A percentile compares a stretch with the other conserved stretches of the same genome.
phyloP scores from a whole-genome alignment of 30 jellyfish, hydroid and myxozoan genomes.

The Chironex yamaguchii region DNA sequence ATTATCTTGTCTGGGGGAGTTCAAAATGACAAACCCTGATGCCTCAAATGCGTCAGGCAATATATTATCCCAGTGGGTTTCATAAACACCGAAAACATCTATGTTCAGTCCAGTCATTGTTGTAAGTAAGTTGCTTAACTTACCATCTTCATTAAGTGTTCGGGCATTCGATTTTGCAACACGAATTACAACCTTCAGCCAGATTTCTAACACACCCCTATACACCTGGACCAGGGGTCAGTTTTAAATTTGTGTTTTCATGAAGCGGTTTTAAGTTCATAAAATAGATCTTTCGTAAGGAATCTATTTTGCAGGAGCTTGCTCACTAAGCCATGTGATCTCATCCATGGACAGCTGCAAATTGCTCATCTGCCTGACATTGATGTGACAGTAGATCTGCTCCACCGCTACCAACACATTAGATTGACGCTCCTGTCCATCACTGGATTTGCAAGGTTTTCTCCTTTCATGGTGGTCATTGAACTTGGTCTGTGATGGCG shows the following conservation, averaged over 20 bases:
- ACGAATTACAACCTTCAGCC: neutral
- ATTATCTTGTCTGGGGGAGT: neutral
- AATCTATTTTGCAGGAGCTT: neutral
- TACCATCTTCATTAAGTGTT: neutral
- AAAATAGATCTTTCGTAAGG: neutral
- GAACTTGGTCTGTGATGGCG: neutral
- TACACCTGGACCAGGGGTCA: neutral
- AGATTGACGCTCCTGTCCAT: neutral
- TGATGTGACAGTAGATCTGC: neutral
- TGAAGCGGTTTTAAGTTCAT: neutral
- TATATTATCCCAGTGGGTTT: conserved; percentile 3
- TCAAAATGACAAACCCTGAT: conserved; percentile 4
- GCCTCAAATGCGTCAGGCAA: conserved; percentile 15
- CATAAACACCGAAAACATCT: neutral
- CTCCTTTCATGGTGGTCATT: neutral
- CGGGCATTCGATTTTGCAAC: neutral
- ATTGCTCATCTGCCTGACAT: neutral
- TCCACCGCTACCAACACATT: neutral
- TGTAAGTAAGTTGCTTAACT: neutral
- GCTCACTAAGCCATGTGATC: neutral
- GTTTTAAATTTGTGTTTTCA: neutral
- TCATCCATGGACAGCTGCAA: neutral
- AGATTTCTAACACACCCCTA: neutral
- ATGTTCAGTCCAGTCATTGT: conserved; percentile 6
- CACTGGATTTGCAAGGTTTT: neutral